A percentile compares a stretch with the other conserved stretches of the same genome.
These are phyloP conservation scores for Diacarnus erythraeanus DNA, from an alignment of 37 sponge, comb jelly and placozoan genomes.

Conservation along the genomic window DNA sequence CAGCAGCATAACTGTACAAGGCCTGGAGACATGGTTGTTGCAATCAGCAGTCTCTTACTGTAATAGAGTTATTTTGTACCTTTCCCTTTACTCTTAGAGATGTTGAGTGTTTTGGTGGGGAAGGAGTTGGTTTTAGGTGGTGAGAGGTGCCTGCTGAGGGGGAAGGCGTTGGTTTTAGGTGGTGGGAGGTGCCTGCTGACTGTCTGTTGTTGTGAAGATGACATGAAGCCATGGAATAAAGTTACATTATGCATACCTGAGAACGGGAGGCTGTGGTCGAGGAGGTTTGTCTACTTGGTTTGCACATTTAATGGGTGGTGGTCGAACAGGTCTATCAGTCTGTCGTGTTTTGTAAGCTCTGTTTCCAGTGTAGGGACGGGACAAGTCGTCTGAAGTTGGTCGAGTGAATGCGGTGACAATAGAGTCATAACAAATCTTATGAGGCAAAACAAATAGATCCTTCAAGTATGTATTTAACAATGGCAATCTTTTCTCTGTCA, in stretches of 20 bases:
- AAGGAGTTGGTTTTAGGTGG: background rate
- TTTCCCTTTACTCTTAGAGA: background rate
- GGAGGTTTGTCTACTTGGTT: conserved; percentile 2
- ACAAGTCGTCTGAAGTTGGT: conserved; percentile 37
- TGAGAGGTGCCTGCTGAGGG: background rate
- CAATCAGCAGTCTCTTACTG: no score
- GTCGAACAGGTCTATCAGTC: conserved; percentile 28
- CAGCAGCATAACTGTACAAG: conserved; percentile 47
- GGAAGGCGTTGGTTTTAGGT: background rate
- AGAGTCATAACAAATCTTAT: conserved; percentile 75
- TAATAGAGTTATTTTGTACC: background rate
- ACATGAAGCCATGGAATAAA: background rate
- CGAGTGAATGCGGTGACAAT: conserved; percentile 57
- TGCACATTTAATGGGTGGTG: conserved; percentile 22
- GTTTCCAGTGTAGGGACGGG: conserved; percentile 14
- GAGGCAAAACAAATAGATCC: conserved; percentile 50
- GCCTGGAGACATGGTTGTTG: no score
- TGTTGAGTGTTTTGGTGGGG: background rate
- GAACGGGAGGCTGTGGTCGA: background rate
- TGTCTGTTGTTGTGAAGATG: background rate
- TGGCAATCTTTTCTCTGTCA: conserved; percentile 79
- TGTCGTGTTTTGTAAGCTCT: background rate
- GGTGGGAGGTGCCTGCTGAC: background rate
- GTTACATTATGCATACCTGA: background rate
- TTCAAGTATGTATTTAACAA: conserved; percentile 60